Conservation (phyloP, 2,797 vertebrate genomes). For the Erpetoichthys calabaricus region DNA sequence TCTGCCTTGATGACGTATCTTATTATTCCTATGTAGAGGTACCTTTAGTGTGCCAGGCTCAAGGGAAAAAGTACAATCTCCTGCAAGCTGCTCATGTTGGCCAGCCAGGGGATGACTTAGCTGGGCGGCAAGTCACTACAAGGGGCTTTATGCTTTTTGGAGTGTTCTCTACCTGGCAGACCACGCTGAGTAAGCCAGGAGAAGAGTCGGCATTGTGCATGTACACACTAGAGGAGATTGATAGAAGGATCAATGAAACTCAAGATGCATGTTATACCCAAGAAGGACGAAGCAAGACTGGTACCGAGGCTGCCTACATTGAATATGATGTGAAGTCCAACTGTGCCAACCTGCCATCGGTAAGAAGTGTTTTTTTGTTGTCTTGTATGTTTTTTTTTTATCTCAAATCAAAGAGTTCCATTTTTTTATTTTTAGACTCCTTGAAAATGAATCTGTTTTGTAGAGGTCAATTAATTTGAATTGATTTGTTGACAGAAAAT, state of each 20-base stretch:
- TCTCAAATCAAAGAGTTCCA: not conserved
- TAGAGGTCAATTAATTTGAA: too few relatives aligned
- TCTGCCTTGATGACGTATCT: conserved; percentile 81
- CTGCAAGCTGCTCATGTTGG: conserved; percentile 76
- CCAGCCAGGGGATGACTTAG: conserved; percentile 27
- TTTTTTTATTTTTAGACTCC: not conserved
- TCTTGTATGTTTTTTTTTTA: too few relatives aligned
- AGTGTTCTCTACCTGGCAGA: conserved; percentile 63
- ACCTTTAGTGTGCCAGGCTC: conserved; percentile 66
- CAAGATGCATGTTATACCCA: conserved; percentile 86
- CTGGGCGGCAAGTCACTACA: conserved; percentile 6
- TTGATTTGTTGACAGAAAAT: too few relatives aligned
- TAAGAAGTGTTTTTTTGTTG: conserved; percentile 36
- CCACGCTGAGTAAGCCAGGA: conserved; percentile 51
- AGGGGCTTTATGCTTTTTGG: conserved; percentile 63
- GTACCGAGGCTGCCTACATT: conserved; percentile 74
- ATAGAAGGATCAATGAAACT: conserved; percentile 67
- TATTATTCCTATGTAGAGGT: conserved; percentile 94
- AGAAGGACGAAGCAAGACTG: conserved; percentile 59
- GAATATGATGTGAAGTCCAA: conserved; percentile 91
- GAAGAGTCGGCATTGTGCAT: conserved; percentile 82
- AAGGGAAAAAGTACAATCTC: conserved; percentile 63
- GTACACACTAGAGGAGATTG: conserved; percentile 72
- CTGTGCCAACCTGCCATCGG: conserved; percentile 81
- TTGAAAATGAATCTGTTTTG: too few relatives aligned